These are phyloP conservation scores for Rhegmatorhina hoffmannsi DNA, from an alignment of 2,113 vertebrate genomes.

Conservation along the genomic window DNA sequence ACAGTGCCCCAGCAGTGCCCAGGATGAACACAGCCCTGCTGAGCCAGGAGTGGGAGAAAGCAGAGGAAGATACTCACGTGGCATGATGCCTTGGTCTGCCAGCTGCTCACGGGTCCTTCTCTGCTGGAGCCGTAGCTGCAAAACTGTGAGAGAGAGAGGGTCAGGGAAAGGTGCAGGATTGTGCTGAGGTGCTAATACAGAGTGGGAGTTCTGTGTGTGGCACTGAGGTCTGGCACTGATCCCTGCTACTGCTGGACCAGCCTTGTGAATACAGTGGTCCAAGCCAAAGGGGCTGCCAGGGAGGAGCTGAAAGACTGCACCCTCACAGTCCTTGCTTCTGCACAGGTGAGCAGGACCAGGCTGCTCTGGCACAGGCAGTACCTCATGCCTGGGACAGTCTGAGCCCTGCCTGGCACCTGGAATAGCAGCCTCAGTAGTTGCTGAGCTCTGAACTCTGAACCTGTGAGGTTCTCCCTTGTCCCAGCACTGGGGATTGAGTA, in stretches of 20 bases:
- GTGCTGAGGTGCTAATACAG: not conserved
- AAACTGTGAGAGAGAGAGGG: slow-evolving; percentile 82
- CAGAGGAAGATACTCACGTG: slow-evolving; percentile 84
- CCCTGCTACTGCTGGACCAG: not conserved
- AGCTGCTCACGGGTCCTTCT: slow-evolving; percentile 94
- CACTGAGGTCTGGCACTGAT: not conserved
- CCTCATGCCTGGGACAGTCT: not conserved
- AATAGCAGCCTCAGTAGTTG: not conserved
- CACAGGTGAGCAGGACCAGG: not conserved
- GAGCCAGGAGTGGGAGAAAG: not conserved
- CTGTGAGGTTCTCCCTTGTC: not conserved
- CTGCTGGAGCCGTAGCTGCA: slow-evolving; percentile 98
- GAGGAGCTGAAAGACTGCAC: not conserved
- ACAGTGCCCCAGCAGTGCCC: not conserved
- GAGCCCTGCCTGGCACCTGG: not conserved
- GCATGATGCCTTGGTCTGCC: slow-evolving; percentile 94
- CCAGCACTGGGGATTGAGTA: not conserved
- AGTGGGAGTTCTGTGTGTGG: not conserved
- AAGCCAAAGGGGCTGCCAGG: not conserved
- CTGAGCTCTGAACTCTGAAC: not conserved
- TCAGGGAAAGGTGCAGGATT: slow-evolving; percentile 16
- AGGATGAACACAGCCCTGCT: not conserved
- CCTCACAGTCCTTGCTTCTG: not conserved
- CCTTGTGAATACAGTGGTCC: not conserved
- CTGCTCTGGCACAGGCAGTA: not conserved